A percentile compares a stretch with the other conserved stretches of the same genome.
These are phyloP conservation scores for Mimachlamys varia DNA, from an alignment of 2,888 invertebrate genomes.

Conservation along the genomic window DNA sequence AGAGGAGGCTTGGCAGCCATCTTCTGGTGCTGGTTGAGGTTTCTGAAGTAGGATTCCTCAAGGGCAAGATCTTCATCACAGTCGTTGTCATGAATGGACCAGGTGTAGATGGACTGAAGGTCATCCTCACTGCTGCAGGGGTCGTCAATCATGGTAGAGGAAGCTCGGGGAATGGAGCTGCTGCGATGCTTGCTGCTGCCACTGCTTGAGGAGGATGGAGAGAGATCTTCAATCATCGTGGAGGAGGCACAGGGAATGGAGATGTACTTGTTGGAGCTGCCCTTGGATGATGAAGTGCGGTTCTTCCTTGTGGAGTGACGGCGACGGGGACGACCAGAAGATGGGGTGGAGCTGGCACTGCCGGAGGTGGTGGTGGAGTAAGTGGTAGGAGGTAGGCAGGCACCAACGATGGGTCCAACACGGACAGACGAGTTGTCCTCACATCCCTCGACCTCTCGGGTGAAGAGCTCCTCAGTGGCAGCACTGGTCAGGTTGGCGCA, in stretches of 20 bases:
- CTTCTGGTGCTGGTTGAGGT: slow-evolving; percentile 56
- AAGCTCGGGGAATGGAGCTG: slow-evolving; percentile 68
- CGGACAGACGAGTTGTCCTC: slow-evolving; percentile 58
- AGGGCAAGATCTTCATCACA: slow-evolving; percentile 63
- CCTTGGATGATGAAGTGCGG: slow-evolving; percentile 53
- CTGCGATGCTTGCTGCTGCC: slow-evolving; percentile 59
- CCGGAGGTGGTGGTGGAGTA: slow-evolving; percentile 55
- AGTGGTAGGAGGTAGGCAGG: slow-evolving; percentile 32
- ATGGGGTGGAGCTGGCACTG: slow-evolving; percentile 58
- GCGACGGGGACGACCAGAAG: slow-evolving; percentile 55
- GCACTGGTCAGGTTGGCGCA: slow-evolving; percentile 50
- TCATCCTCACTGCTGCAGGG: slow-evolving; percentile 60
- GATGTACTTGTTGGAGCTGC: slow-evolving; percentile 59
- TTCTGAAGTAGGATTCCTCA: slow-evolving; percentile 68
- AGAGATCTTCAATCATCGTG: slow-evolving; percentile 68
- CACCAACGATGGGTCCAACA: slow-evolving; percentile 46
- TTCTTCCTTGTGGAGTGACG: slow-evolving; percentile 51
- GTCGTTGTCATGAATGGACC: slow-evolving; percentile 69
- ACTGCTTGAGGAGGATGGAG: slow-evolving; percentile 62
- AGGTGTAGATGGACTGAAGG: slow-evolving; percentile 70
- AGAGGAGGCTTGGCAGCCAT: slow-evolving; percentile 58
- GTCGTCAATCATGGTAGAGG: slow-evolving; percentile 72
- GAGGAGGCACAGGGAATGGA: slow-evolving; percentile 72
- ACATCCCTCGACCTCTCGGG: slow-evolving; percentile 67
- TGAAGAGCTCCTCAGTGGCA: slow-evolving; percentile 60